Evolutionary conservation across 1,140 invertebrate genomes (phyloP).

Genomic region (Hestina assimilis): DNA sequence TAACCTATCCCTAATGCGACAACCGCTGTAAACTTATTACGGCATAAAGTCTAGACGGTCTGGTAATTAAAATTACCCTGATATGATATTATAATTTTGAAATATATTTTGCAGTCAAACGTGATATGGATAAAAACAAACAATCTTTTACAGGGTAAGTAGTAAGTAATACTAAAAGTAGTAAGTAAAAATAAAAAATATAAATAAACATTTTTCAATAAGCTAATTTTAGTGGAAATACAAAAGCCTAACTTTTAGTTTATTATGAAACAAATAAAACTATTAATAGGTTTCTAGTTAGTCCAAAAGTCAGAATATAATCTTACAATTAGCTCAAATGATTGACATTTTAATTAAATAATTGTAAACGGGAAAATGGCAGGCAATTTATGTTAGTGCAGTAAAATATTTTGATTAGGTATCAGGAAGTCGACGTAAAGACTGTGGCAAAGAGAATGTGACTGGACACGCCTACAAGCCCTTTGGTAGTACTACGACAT

Average conservation of each 20-base stretch:
- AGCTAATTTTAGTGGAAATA: no score
- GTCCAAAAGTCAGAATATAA: no score
- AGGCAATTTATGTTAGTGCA: slow-evolving; percentile 12
- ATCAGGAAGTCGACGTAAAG: slow-evolving; percentile 48
- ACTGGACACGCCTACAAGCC: slow-evolving; percentile 47
- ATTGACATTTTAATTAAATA: slow-evolving; percentile 5
- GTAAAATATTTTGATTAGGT: slow-evolving; percentile 31
- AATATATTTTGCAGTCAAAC: no score
- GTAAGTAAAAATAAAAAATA: no score
- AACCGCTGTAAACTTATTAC: slow-evolving; percentile 5
- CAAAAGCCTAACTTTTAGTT: not conserved
- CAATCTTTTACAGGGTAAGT: no score
- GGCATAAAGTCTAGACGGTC: not conserved
- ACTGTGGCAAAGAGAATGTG: slow-evolving; percentile 50
- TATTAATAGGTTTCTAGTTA: no score
- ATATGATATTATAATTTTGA: no score
- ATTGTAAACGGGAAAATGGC: not conserved
- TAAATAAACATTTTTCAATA: no score
- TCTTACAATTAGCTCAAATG: no score
- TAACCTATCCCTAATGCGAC: slow-evolving; percentile 54
- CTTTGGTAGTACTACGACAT: slow-evolving; percentile 40
- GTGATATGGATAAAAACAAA: no score
- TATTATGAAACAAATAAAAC: not conserved
- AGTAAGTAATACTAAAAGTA: no score
- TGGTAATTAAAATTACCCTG: no score